Evolutionary conservation across 2,113 vertebrate species (phyloP), one percentile per base, ranked within the genome.

Genomic region (Mirza zaza): DNA sequence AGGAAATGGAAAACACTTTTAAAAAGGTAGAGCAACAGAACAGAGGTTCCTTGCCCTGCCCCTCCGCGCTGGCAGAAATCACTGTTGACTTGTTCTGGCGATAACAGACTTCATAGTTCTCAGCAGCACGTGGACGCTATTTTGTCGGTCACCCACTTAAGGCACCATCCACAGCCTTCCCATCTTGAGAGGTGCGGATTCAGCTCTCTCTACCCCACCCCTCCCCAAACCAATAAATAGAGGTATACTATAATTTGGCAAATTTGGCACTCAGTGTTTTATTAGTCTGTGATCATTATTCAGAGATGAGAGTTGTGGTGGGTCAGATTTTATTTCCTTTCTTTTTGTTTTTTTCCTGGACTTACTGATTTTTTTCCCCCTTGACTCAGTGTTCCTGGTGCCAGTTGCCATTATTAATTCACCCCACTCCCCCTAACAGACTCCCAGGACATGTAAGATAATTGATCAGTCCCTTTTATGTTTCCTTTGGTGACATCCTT

Each of bases 361-460:
- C 36, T 71, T 29, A 34, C 14, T 10, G 6, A 42, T 18, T 52
- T 63, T 73, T 63, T 67, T 63, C 29, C 5, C 13, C 79, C 29
- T 55, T 7, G 14, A 20, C 21, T 11, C 76, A 45, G n/a, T 32
- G 36, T 73, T 71, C 75, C 39, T 77, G 13, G 34, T 0, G 23
- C 14, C 18, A 59, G 23, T 34, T 50, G 18, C 52, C 17, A 55
- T 55, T 55, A 18, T 55, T 57, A 29, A 77, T 34, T 42, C 23
- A 59, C 11, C 23, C 61, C 18, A 34, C 32, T 71, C 57, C 55
- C 48, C 42, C 45, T 61, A 36, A 34, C 0, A 63, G 55, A 14
- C 36, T 88, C 77, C 32, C 21, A 36, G 18, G 0, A 14, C n/a
- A 71, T 0, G 0, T 63, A n/a, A 45, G 34, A 50, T 1, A 39